Base-by-base conservation (phyloP, 2,888 invertebrate genomes). In the Sphaerophoria rueppellii region DNA sequence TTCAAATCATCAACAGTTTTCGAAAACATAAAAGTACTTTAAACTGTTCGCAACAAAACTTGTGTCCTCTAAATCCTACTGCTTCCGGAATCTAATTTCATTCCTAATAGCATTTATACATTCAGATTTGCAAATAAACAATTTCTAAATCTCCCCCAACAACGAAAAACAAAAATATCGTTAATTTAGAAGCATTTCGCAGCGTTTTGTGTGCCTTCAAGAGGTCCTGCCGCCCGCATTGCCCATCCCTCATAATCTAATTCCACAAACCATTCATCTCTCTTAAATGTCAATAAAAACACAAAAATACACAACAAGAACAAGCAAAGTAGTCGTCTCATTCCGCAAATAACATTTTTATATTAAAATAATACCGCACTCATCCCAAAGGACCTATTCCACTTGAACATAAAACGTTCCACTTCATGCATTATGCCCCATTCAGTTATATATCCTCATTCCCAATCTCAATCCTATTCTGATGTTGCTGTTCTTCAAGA, bases 371-470 rank as follows among this genome's bases (percentile, higher is more conserved):
- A 73, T 60, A n/a, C 40, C 67, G 43, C 43, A 52, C 60, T 40
- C 46, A 35, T 77, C 72, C 72, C 71, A 46, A 5, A 67, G 61
- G 77, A 81, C 32, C 57, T 43, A 82, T 71, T 79, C 34, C 70
- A 69, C 61, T 69, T 40, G 63, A 78, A 71, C 74, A 69, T 82
- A 78, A 82, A 82, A 74, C 69, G 73, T 74, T 69, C 70, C 73
- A 74, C 82, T 82, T 78, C 82, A 78, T 74, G 73, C 74, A 73
- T 46, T 70, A 61, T 73, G 73, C 46, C n/a, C 55, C 43, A 43
- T 43, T 43, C 43, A 11, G 11, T 9, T 43, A 11, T 43, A 43
- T 34, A 43, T 40, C 14, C 32, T 35, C n/a, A 24, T 24, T 24
- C 24, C 24, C 24, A 24, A 24, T 24, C 24, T 24, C 24, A 24